Evolutionary conservation across 2,797 vertebrate species (phyloP).

Genomic region (Aldrovandia affinis): DNA sequence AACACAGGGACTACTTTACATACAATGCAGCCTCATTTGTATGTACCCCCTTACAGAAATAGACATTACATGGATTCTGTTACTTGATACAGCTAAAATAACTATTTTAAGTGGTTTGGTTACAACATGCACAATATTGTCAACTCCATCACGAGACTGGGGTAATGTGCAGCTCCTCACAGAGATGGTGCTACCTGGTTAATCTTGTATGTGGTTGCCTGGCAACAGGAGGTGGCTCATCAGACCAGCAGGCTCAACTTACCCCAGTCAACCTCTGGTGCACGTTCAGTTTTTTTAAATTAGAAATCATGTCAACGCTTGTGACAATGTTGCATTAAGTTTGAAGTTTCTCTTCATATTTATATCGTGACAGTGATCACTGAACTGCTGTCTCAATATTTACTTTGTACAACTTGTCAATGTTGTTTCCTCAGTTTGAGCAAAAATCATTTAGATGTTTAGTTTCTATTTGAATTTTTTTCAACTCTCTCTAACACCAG

Average conservation of each 20-base stretch:
- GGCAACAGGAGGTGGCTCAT: not conserved
- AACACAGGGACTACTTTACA: no score
- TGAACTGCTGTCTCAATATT: not conserved
- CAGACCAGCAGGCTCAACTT: not conserved
- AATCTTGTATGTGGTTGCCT: constrained; percentile 3
- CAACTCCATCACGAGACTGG: not conserved
- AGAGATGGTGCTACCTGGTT: not conserved
- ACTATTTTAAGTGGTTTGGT: not conserved
- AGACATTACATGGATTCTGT: no score
- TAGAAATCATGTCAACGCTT: not conserved
- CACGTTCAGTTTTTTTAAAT: not conserved
- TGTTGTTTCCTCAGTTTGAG: constrained; percentile 23
- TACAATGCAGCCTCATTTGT: no score
- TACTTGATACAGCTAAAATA: not conserved
- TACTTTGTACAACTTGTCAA: not conserved
- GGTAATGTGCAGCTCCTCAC: not conserved
- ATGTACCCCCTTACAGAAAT: no score
- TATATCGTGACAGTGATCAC: not conserved
- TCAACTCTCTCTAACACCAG: not conserved
- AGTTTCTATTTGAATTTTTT: constrained; percentile 1
- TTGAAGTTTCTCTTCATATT: not conserved
- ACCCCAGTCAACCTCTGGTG: not conserved
- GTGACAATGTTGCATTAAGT: not conserved
- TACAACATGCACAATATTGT: not conserved
- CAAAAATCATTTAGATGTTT: constrained; percentile 24